phyloP scores from a whole-genome alignment of 2,888 invertebrate genomes.

The Agriopis leucophaearia region DNA sequence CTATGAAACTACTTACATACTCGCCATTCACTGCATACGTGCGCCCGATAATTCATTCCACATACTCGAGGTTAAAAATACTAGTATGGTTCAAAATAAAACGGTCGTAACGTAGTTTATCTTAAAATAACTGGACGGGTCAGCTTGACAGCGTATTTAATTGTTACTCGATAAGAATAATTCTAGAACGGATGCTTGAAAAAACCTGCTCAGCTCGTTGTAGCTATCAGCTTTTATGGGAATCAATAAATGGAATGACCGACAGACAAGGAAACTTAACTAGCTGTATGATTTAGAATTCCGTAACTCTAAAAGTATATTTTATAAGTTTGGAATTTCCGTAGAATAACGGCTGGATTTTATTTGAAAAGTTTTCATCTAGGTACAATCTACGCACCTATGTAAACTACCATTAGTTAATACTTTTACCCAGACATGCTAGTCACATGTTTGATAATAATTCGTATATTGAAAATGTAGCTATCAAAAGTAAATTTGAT shows the following conservation, averaged over 20 bases:
- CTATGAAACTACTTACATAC: constrained; percentile 59
- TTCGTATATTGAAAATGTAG: too few species aligned
- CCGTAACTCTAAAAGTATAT: constrained; percentile 11
- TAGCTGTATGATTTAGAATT: constrained; percentile 14
- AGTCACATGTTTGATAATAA: too few species aligned
- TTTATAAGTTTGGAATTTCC: constrained; percentile 22
- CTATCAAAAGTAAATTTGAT: too few species aligned
- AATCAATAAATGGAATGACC: constrained; percentile 43
- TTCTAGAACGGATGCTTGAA: constrained; percentile 39
- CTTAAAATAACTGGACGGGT: constrained; percentile 41
- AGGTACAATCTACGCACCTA: too few species aligned
- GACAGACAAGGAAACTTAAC: constrained; percentile 27
- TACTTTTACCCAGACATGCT: too few species aligned
- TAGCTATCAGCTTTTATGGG: constrained; percentile 41
- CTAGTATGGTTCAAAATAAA: constrained; percentile 48
- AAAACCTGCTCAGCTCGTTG: constrained; percentile 39
- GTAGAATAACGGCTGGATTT: constrained; percentile 9
- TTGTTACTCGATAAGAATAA: constrained; percentile 38
- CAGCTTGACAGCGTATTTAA: constrained; percentile 29
- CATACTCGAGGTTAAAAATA: constrained; percentile 53
- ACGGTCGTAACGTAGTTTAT: constrained; percentile 48
- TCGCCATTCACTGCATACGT: constrained; percentile 61
- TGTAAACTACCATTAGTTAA: too few species aligned
- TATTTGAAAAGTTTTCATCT: background rate
- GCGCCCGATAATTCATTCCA: constrained; percentile 51